These are phyloP conservation scores for Carlito syrichta DNA, from an alignment of 2,113 vertebrate species.

Conservation along the genomic window DNA sequence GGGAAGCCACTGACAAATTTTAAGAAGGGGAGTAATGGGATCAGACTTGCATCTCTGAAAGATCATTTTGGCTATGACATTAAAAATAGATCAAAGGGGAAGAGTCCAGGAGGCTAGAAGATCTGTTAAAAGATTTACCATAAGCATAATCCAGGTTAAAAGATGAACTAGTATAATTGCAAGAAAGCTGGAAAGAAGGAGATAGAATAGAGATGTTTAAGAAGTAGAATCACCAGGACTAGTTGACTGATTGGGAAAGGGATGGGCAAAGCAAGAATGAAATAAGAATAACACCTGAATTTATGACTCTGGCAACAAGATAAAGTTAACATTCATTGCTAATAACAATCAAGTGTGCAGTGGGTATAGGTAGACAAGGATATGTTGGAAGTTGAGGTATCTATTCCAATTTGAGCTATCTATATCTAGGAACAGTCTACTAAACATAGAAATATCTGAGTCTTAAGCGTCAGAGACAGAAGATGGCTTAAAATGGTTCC, in stretches of 20 bases:
- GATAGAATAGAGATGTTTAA: not conserved
- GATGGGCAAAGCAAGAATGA: not conserved
- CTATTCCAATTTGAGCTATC: too few relatives aligned
- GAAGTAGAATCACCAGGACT: not conserved
- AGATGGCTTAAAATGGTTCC: not conserved
- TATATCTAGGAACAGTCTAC: not conserved
- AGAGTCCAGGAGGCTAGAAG: not conserved
- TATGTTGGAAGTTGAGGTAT: not conserved
- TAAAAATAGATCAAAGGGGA: not conserved
- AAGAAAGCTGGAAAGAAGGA: not conserved
- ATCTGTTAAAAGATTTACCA: not conserved
- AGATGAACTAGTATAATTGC: not conserved
- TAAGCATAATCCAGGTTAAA: not conserved
- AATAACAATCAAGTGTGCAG: not conserved
- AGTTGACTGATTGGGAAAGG: not conserved
- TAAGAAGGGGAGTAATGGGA: not conserved
- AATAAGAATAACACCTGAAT: not conserved
- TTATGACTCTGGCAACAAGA: not conserved
- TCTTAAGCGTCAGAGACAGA: not conserved
- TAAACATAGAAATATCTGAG: not conserved
- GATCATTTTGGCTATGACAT: not conserved
- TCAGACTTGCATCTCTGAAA: conserved; percentile 12
- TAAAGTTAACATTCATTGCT: not conserved
- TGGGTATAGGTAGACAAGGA: not conserved
- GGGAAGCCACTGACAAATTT: not conserved